Percentiles rank a stretch among this genome's conserved stretches.
phyloP scores from a whole-genome alignment of 2,888 invertebrate species.

The Adelognathus sp. region DNA sequence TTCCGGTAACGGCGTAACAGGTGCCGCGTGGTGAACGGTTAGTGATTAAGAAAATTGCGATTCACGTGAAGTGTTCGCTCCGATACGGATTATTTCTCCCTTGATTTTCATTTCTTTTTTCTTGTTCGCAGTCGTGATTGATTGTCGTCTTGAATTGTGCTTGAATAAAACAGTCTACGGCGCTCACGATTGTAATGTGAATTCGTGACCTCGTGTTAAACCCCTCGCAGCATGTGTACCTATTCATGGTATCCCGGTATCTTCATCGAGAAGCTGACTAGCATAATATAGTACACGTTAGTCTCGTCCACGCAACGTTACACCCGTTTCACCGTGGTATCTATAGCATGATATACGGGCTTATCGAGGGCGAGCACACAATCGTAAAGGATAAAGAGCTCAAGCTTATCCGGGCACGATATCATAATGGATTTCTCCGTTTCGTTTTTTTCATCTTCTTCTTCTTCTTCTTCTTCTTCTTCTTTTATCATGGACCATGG shows the following conservation, averaged over 20 bases:
- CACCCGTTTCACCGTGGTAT: background rate
- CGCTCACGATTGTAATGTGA: slow-evolving; percentile 14
- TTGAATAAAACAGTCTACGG: too few relatives aligned
- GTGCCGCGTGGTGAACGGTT: too few relatives aligned
- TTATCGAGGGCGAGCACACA: slow-evolving; percentile 47
- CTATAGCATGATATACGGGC: background rate
- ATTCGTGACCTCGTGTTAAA: slow-evolving; percentile 11
- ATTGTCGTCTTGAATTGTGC: too few relatives aligned
- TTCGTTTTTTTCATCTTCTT: slow-evolving; percentile 14
- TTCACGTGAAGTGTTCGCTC: too few relatives aligned
- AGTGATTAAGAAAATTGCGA: too few relatives aligned
- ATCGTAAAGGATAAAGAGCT: slow-evolving; percentile 56
- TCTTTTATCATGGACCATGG: slow-evolving; percentile 21
- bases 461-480: background rate
- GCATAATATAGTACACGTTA: slow-evolving; percentile 5
- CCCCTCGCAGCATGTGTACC: background rate
- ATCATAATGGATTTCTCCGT: slow-evolving; percentile 51
- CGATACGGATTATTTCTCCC: too few relatives aligned
- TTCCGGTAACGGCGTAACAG: too few relatives aligned
- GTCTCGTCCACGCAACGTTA: background rate
- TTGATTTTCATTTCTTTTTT: too few relatives aligned
- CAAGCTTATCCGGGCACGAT: slow-evolving; percentile 53
- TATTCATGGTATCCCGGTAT: slow-evolving; percentile 5
- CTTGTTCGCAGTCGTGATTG: too few relatives aligned
- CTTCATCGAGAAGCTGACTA: slow-evolving; percentile 17